Conservation (phyloP, 1,140 invertebrate species). For the Acromyrmex echinatior region DNA sequence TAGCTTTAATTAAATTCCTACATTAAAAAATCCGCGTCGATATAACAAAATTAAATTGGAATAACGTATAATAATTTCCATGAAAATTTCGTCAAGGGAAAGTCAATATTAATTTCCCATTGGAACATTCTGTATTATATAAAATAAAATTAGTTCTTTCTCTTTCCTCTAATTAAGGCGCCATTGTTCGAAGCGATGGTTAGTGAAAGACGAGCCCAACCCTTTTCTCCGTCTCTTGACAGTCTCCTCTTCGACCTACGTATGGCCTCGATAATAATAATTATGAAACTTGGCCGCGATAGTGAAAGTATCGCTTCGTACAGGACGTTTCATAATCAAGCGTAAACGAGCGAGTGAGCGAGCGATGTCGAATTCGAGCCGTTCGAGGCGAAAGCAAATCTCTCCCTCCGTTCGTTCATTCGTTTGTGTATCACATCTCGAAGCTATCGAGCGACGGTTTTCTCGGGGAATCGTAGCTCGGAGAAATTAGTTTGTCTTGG, state of each 20-base stretch:
- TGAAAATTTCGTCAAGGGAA: constrained; percentile 21
- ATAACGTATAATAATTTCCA: neutral
- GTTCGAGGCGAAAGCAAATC: constrained; percentile 55
- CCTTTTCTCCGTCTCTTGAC: constrained; percentile 67
- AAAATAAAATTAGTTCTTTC: neutral
- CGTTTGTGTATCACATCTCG: constrained; percentile 33
- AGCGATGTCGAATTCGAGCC: constrained; percentile 40
- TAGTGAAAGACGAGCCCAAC: constrained; percentile 52
- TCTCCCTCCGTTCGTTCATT: constrained; percentile 31
- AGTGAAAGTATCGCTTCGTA: constrained; percentile 81
- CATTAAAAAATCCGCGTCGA: neutral
- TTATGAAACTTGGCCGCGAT: constrained; percentile 82
- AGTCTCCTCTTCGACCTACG: constrained; percentile 72
- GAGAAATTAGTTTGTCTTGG: constrained; percentile 62
- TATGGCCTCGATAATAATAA: constrained; percentile 82
- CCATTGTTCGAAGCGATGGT: constrained; percentile 25
- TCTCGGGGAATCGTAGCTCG: constrained; percentile 24
- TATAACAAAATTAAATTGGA: constrained; percentile 6
- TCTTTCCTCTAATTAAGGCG: constrained; percentile 8
- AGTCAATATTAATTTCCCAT: neutral
- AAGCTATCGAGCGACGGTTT: constrained; percentile 30
- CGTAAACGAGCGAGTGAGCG: constrained; percentile 12
- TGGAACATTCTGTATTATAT: neutral
- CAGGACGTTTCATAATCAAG: constrained; percentile 79
- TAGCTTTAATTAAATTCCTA: neutral